These are phyloP conservation scores for Stegana nigrithorax DNA, from an alignment of 2,888 invertebrate genomes.

Conservation along the genomic window DNA sequence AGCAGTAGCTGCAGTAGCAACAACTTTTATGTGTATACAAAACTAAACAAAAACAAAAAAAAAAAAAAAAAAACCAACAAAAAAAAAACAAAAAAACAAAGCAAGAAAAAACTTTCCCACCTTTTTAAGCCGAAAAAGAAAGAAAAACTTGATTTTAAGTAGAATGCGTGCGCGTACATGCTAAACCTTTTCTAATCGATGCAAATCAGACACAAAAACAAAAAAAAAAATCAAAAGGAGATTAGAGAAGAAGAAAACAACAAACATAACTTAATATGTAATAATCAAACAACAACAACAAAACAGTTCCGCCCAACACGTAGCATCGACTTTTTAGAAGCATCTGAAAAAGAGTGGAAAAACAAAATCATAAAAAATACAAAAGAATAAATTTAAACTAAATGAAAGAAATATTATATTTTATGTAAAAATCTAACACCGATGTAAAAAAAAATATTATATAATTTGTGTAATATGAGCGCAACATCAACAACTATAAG, in stretches of 20 bases:
- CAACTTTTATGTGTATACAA: background rate
- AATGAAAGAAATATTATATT: conserved; percentile 37
- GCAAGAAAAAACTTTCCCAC: conserved; percentile 9
- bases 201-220: conserved; percentile 6
- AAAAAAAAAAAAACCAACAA: background rate
- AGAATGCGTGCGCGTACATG: too few species aligned
- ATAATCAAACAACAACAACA: background rate
- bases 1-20: background rate
- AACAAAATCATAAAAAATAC: conserved; percentile 33
- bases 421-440: conserved; percentile 6
- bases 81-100: conserved; percentile 1
- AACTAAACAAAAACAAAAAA: background rate
- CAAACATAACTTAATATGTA: too few species aligned
- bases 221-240: background rate
- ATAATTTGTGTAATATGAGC: background rate
- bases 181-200: too few species aligned
- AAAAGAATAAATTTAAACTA: conserved; percentile 34
- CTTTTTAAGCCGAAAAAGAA: background rate
- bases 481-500: background rate
- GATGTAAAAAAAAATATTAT: conserved; percentile 15
- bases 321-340: conserved; percentile 8
- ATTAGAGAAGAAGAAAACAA: background rate
- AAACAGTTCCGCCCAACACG: conserved; percentile 7
- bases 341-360: conserved; percentile 24
- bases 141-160: too few species aligned